phyloP scores from a whole-genome alignment of 2,888 invertebrate species.

The Mesorhabditis belari region DNA sequence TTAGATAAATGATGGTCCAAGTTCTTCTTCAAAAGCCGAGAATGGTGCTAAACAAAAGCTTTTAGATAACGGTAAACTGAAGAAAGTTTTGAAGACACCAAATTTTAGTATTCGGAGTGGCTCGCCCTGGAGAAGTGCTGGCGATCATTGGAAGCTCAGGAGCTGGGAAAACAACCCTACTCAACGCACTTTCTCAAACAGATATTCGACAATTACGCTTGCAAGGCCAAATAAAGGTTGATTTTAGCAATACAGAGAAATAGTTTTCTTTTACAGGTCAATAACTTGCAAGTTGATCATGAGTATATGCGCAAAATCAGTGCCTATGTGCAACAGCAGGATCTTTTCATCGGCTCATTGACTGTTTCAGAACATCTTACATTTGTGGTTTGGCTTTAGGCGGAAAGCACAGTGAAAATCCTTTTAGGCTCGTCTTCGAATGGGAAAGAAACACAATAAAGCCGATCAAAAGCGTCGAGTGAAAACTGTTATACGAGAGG shows the following conservation, averaged over 20 bases:
- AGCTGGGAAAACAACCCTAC: not conserved
- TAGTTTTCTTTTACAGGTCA: slow-evolving; percentile 17
- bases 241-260: too few relatives aligned
- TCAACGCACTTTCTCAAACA: not conserved
- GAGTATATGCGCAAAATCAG: slow-evolving; percentile 59
- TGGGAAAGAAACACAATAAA: slow-evolving; percentile 66
- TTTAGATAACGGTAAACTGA: not conserved
- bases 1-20: too few relatives aligned
- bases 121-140: not conserved
- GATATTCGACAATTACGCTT: not conserved
- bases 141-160: not conserved
- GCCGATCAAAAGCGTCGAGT: slow-evolving; percentile 66
- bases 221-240: not conserved
- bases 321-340: slow-evolving; percentile 85
- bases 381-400: slow-evolving; percentile 67
- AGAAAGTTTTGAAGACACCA: too few relatives aligned
- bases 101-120: not conserved
- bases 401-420: not conserved
- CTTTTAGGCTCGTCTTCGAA: slow-evolving; percentile 66
- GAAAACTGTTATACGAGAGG: slow-evolving; percentile 60
- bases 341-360: slow-evolving; percentile 75
- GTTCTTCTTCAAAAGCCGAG: too few relatives aligned
- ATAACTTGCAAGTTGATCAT: slow-evolving; percentile 21
- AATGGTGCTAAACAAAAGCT: not conserved
- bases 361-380: slow-evolving; percentile 79